These are phyloP conservation scores for Microchrysa polita DNA, from an alignment of 2,888 invertebrate species.

Conservation along the genomic window DNA sequence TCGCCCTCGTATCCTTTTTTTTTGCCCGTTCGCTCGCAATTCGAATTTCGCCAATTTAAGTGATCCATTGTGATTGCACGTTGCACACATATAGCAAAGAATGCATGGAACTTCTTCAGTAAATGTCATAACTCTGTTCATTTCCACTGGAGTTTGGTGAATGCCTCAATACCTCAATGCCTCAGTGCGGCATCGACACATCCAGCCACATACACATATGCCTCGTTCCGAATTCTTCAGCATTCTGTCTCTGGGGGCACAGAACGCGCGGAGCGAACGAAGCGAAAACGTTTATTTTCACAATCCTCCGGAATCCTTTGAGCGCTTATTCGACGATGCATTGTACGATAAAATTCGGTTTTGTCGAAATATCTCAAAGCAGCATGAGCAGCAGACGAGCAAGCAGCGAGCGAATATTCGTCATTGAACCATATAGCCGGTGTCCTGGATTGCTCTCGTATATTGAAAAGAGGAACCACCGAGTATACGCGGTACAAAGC, in stretches of 20 bases:
- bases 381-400: constrained; percentile 20
- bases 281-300: constrained; percentile 36
- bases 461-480: not conserved
- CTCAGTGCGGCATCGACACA: no score
- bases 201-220: no score
- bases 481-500: not conserved
- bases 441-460: not conserved
- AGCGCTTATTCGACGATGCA: constrained; percentile 18
- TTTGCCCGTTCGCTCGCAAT: not conserved
- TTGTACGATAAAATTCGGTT: constrained; percentile 29
- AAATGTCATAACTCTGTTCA: constrained; percentile 21
- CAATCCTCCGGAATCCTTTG: constrained; percentile 26
- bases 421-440: constrained; percentile 8
- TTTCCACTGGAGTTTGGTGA: not conserved
- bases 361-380: constrained; percentile 32
- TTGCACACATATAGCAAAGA: constrained; percentile 18
- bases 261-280: not conserved
- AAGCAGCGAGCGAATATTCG: not conserved
- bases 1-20: no score
- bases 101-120: not conserved
- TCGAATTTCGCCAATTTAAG: constrained; percentile 29
- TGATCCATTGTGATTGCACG: constrained; percentile 35
- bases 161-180: not conserved
- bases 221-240: not conserved
- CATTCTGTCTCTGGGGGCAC: not conserved